Conservation (phyloP, 2,113 vertebrate species). For the Amphiprion percula region DNA sequence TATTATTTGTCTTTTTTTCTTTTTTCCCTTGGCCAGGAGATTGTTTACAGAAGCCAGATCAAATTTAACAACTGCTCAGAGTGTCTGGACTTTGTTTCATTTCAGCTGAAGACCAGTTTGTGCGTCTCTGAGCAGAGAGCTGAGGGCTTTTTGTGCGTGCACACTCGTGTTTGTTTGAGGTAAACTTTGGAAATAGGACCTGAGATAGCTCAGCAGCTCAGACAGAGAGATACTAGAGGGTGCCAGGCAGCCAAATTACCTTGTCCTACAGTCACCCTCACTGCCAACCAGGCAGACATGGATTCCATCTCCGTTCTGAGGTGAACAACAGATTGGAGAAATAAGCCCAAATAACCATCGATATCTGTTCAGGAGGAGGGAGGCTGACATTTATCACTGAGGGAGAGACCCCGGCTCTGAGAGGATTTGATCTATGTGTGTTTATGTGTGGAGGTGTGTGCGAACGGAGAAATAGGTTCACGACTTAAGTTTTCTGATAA, state of each 20-base stretch:
- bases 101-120: slow-evolving; percentile 41
- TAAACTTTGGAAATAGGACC: slow-evolving; percentile 64
- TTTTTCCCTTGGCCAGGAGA: not conserved
- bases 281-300: slow-evolving; percentile 70
- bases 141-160: slow-evolving; percentile 22
- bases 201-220: slow-evolving; percentile 54
- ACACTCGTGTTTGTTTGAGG: slow-evolving; percentile 64
- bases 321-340: slow-evolving; percentile 75
- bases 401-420: slow-evolving; percentile 32
- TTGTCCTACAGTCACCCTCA: slow-evolving; percentile 62
- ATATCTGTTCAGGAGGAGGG: slow-evolving; percentile 65
- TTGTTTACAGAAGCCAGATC: slow-evolving; percentile 51
- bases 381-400: slow-evolving; percentile 70
- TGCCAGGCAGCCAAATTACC: slow-evolving; percentile 72
- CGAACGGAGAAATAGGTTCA: not conserved
- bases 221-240: slow-evolving; percentile 57
- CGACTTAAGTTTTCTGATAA: not conserved
- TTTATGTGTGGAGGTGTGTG: not conserved
- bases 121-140: slow-evolving; percentile 21
- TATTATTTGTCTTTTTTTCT: not conserved
- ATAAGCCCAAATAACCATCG: slow-evolving; percentile 72
- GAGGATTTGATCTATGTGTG: slow-evolving; percentile 12
- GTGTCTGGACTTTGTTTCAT: slow-evolving; percentile 38
- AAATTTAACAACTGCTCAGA: slow-evolving; percentile 25
- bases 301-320: slow-evolving; percentile 70